Evolutionary conservation across 2,888 invertebrate genomes (phyloP), one percentile per base, ranked within the genome.

Genomic region (Acanthococcus lagerstroemiae): DNA sequence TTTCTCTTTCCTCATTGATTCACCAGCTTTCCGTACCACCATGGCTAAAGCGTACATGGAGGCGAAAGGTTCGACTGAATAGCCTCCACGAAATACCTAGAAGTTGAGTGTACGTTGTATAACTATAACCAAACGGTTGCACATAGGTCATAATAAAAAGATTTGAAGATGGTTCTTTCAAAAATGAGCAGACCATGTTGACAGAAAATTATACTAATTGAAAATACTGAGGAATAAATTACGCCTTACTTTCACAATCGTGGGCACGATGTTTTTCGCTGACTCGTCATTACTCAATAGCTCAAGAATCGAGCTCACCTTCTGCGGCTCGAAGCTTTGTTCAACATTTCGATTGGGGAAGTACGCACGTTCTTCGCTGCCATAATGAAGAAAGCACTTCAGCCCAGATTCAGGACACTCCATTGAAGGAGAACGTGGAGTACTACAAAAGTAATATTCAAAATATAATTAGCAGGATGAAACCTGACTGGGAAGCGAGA

Each of bases 311-410:
- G 63, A 63, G 52, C 44, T 37, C 9, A 63, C 17, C 22, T 63
- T 63, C 12, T 26, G 9, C 5, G 52, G 22, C 9, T 54, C 25
- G 22, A 63, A 63, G 5, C 12, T 30, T 19, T 25, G 27, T 3
- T 54, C 54, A 17, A 37, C 24, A 44, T 27, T 30, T n/a, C 30
- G 7, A 24, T 22, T 21, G 24, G 63, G 63, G 2, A 63, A 22
- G 19, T 63, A 63, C 5, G 44, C 19, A 4, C 63, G 50, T 4
- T 63, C 63, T 19, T 63, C 63, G 7, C 30, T 48, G 5, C 63
- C 63, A 25, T 63, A 63, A 17, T 63, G 63, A n/a, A 63, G 37
- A 24, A 63, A 63, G 44, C 63, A 63, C 19, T 63, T 63, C n/a
- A n/a, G n/a, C n/a, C n/a, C n/a, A n/a, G n/a, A n/a, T n/a, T n/a